These are phyloP conservation scores for Andrena haemorrhoa DNA, from an alignment of 2,888 invertebrate species.

Conservation along the genomic window DNA sequence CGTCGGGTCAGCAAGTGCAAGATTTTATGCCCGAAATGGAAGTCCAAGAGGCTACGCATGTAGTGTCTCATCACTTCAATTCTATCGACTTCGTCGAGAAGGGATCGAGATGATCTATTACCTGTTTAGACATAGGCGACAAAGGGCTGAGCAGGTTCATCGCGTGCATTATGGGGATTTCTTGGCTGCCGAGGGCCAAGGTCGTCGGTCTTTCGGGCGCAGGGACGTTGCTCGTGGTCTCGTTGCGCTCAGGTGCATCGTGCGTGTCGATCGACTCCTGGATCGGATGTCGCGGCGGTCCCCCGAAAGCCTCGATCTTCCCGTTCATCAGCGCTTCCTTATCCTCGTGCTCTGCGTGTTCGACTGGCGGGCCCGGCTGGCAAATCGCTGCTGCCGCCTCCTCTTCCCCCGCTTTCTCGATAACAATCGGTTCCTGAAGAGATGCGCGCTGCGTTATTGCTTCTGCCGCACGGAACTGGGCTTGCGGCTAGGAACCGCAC, in stretches of 20 bases:
- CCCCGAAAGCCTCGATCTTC: conserved; percentile 55
- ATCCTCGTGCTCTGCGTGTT: conserved; percentile 64
- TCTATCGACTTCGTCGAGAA: neutral
- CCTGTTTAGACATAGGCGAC: conserved; percentile 77
- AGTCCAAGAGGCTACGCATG: neutral
- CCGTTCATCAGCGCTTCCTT: conserved; percentile 57
- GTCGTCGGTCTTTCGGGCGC: conserved; percentile 72
- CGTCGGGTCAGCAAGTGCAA: neutral
- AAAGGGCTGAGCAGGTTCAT: conserved; percentile 74
- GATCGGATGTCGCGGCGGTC: conserved; percentile 52
- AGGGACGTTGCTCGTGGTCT: conserved; percentile 23
- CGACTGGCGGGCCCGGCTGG: conserved; percentile 70
- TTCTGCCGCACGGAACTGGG: conserved; percentile 61
- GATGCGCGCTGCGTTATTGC: conserved; percentile 67
- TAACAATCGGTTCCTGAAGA: conserved; percentile 78
- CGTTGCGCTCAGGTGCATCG: conserved; percentile 48
- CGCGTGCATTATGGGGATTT: conserved; percentile 55
- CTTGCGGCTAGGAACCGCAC: conserved; percentile 62
- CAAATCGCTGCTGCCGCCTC: conserved; percentile 57
- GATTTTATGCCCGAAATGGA: neutral
- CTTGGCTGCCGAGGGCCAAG: conserved; percentile 70
- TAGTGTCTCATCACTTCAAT: neutral
- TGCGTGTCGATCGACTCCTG: conserved; percentile 58
- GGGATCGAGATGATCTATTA: conserved; percentile 9
- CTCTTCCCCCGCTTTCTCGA: conserved; percentile 67